These are phyloP conservation scores for Sesamia nonagrioides DNA, from an alignment of 1,140 invertebrate genomes.

Conservation along the genomic window DNA sequence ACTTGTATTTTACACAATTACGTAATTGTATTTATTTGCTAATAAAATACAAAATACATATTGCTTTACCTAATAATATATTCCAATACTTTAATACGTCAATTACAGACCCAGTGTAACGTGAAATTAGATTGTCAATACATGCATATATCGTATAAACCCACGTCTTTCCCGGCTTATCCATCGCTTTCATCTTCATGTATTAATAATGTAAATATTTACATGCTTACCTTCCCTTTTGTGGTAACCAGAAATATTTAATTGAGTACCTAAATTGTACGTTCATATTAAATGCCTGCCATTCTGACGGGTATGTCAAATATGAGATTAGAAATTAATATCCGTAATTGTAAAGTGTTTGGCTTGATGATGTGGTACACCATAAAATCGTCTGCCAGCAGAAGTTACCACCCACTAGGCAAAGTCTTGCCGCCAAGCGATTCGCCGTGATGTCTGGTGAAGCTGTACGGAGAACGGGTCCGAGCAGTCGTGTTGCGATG, in stretches of 20 bases:
- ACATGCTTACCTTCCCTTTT: constrained; percentile 12
- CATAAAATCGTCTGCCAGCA: too few relatives aligned
- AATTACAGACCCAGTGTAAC: constrained; percentile 4
- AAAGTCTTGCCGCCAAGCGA: too few relatives aligned
- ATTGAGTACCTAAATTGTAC: constrained; percentile 30
- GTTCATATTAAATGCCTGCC: constrained; percentile 11
- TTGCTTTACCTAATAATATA: background rate
- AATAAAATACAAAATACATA: background rate
- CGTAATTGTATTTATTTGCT: too few relatives aligned
- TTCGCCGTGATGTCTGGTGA: too few relatives aligned
- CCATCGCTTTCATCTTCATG: constrained; percentile 19
- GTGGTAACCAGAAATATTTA: constrained; percentile 38
- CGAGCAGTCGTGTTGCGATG: too few relatives aligned
- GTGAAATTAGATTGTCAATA: constrained; percentile 32
- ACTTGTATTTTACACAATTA: too few relatives aligned
- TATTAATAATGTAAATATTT: constrained; percentile 38
- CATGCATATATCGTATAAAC: background rate
- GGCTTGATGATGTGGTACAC: background rate
- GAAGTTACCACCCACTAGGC: too few relatives aligned
- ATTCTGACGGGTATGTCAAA: constrained; percentile 12
- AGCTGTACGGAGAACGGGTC: too few relatives aligned
- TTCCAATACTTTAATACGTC: background rate
- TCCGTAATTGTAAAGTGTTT: background rate
- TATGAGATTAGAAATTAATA: background rate
- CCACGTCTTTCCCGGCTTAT: background rate